Conservation (phyloP, 2,797 vertebrate genomes). For the Rhinoraja longicauda region DNA sequence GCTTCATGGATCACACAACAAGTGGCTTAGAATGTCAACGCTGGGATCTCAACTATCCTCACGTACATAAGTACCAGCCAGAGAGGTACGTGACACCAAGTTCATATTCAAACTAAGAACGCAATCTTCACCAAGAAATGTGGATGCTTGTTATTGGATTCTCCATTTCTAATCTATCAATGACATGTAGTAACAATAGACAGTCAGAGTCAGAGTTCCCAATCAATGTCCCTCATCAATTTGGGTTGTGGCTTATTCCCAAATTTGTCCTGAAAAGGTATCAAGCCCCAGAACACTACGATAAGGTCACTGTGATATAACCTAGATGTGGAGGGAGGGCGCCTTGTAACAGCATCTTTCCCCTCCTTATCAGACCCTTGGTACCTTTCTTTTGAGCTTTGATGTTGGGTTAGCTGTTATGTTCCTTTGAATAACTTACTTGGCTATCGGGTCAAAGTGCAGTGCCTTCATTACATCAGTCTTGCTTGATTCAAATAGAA, state of each 20-base stretch:
- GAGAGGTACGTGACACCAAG: conserved; percentile 64
- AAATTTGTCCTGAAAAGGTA: neutral
- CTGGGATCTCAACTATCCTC: conserved; percentile 90
- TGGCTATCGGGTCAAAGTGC: neutral
- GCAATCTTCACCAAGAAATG: neutral
- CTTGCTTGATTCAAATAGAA: neutral
- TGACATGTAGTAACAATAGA: neutral
- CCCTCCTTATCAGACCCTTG: neutral
- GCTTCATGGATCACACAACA: conserved; percentile 76
- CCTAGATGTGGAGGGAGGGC: neutral
- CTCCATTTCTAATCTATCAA: neutral
- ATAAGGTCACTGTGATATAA: neutral
- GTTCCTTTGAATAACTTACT: neutral
- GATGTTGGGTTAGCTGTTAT: neutral
- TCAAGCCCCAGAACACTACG: neutral
- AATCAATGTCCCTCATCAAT: neutral
- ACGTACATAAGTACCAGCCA: conserved; percentile 83
- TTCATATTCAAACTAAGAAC: conserved; percentile 1
- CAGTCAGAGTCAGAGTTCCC: neutral
- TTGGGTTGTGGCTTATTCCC: neutral
- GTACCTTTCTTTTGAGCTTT: neutral
- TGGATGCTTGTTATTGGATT: neutral
- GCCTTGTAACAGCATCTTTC: neutral
- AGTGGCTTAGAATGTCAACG: conserved; percentile 82
- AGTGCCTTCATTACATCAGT: neutral